A percentile compares a stretch with the other conserved stretches of the same genome.
These are phyloP conservation scores for Anoplopoma fimbria DNA, from an alignment of 2,113 vertebrate genomes.

Conservation along the genomic window DNA sequence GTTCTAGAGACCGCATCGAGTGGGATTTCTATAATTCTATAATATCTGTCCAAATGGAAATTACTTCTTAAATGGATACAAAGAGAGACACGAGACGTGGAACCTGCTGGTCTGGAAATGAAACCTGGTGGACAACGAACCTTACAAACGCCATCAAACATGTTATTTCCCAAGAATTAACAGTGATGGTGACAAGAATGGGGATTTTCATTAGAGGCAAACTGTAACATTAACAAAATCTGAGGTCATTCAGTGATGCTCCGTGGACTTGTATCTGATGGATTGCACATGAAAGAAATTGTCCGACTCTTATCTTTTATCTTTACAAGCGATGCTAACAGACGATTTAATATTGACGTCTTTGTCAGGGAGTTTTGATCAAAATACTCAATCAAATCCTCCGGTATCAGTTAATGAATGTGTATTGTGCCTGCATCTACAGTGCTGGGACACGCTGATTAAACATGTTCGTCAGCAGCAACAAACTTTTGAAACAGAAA, in stretches of 20 bases:
- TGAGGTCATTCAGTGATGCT: conserved; percentile 25
- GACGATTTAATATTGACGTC: conserved; percentile 37
- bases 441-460: conserved; percentile 44
- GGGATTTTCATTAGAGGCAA: neutral
- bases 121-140: conserved; percentile 6
- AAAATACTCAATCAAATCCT: conserved; percentile 55
- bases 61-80: conserved; percentile 1
- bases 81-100: neutral
- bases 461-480: conserved; percentile 44
- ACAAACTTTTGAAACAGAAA: conserved; percentile 32
- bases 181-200: neutral
- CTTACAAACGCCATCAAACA: conserved; percentile 1
- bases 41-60: conserved; percentile 4
- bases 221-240: conserved; percentile 2
- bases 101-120: neutral
- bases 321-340: conserved; percentile 14
- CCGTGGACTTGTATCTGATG: conserved; percentile 11
- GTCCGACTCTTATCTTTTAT: neutral
- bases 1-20: conserved; percentile 15
- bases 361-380: conserved; percentile 54
- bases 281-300: conserved; percentile 46
- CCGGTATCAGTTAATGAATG: conserved; percentile 74
- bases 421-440: conserved; percentile 74
- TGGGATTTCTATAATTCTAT: conserved; percentile 20
- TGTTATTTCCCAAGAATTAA: conserved; percentile 9